phyloP scores from a whole-genome alignment of 1,140 invertebrate genomes.

The Diabrotica undecimpunctata region DNA sequence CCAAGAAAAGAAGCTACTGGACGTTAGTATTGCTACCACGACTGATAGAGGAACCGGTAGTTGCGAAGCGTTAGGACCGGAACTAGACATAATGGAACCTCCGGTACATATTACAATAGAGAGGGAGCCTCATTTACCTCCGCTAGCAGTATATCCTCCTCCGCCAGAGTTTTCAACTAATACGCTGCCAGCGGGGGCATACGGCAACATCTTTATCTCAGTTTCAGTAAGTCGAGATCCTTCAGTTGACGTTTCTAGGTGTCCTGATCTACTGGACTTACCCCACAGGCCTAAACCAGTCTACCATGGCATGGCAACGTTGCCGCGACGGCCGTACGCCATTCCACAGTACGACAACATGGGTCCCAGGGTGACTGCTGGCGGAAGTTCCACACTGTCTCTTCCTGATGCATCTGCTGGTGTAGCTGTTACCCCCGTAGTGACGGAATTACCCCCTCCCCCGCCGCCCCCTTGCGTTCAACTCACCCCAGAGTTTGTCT shows the following conservation, averaged over 20 bases:
- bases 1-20: conserved; percentile 78
- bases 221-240: conserved; percentile 69
- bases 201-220: conserved; percentile 72
- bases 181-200: conserved; percentile 56
- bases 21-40: conserved; percentile 73
- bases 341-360: conserved; percentile 73
- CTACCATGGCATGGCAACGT: conserved; percentile 47
- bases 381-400: conserved; percentile 77
- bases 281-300: conserved; percentile 57
- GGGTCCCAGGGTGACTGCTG: conserved; percentile 82
- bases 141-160: conserved; percentile 56
- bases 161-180: conserved; percentile 64
- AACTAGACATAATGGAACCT: conserved; percentile 50
- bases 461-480: conserved; percentile 49
- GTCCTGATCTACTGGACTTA: conserved; percentile 74
- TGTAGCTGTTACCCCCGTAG: conserved; percentile 35
- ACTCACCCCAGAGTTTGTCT: conserved; percentile 45
- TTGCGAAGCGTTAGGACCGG: conserved; percentile 54
- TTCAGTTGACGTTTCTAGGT: conserved; percentile 57
- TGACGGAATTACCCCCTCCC: conserved; percentile 51
- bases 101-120: conserved; percentile 77
- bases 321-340: conserved; percentile 46
- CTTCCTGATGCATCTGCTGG: conserved; percentile 60
- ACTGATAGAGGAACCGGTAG: conserved; percentile 64
- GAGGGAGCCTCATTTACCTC: conserved; percentile 51